Evolutionary conservation across 2,797 vertebrate species (phyloP).

Genomic region (Sarcophilus harrisii): DNA sequence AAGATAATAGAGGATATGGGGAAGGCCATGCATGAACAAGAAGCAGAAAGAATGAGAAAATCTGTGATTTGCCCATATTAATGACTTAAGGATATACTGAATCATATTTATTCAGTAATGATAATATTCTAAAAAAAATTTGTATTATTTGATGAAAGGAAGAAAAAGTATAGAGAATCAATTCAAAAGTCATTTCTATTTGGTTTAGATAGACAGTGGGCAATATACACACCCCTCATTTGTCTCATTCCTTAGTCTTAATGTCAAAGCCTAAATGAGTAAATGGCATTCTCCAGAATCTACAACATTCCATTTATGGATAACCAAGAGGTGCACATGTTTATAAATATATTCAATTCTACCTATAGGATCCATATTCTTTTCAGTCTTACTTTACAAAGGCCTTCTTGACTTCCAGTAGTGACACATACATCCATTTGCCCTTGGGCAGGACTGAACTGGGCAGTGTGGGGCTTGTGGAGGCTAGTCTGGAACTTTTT

Average conservation of each 20-base stretch:
- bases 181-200: neutral
- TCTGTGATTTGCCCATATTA: neutral
- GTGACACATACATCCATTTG: slow-evolving; percentile 96
- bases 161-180: neutral
- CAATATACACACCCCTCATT: neutral
- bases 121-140: neutral
- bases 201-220: neutral
- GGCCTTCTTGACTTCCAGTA: slow-evolving; percentile 94
- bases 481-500: slow-evolving; percentile 91
- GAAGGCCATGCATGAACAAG: neutral
- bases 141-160: neutral
- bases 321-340: neutral
- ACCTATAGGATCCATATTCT: neutral
- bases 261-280: neutral
- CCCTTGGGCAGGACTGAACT: slow-evolving; percentile 86
- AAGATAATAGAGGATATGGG: neutral
- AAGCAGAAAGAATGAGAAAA: neutral
- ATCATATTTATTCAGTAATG: neutral
- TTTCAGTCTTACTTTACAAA: slow-evolving; percentile 91
- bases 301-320: neutral
- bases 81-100: neutral
- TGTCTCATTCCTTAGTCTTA: neutral
- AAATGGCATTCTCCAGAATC: neutral
- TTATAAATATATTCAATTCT: neutral
- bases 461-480: slow-evolving; percentile 91